phyloP scores from a whole-genome alignment of 2,797 vertebrate species.

The Heterohyrax brucei region DNA sequence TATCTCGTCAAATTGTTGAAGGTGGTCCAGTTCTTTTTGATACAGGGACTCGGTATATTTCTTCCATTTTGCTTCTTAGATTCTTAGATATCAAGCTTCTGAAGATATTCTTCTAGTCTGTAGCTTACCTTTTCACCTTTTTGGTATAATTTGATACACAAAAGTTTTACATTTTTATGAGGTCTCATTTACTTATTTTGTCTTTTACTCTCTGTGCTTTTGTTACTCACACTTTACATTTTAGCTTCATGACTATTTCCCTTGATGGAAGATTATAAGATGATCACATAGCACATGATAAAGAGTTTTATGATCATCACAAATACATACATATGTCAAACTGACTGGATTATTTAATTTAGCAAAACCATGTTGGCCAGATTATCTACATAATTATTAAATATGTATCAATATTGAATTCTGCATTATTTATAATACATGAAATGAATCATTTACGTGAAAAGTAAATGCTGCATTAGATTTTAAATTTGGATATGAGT shows the following conservation, averaged over 20 bases:
- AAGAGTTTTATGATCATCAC: slow-evolving; percentile 64
- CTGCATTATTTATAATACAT: slow-evolving; percentile 42
- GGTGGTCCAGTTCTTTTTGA: too few species aligned
- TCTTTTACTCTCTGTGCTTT: too few species aligned
- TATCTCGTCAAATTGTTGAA: too few species aligned
- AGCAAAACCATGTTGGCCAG: slow-evolving; percentile 18
- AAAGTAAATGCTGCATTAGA: not conserved
- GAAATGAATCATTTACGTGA: slow-evolving; percentile 18
- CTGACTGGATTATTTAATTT: not conserved
- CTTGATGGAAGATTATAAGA: slow-evolving; percentile 53
- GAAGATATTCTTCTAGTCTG: too few species aligned
- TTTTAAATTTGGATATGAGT: slow-evolving; percentile 34
- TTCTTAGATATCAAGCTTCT: too few species aligned
- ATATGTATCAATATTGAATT: slow-evolving; percentile 43
- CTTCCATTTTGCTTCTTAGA: too few species aligned
- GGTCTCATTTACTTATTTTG: too few species aligned
- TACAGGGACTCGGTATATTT: too few species aligned
- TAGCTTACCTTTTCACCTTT: too few species aligned
- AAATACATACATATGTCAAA: slow-evolving; percentile 7
- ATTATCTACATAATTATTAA: slow-evolving; percentile 51
- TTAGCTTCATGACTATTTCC: slow-evolving; percentile 12
- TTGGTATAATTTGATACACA: too few species aligned
- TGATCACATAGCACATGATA: slow-evolving; percentile 5
- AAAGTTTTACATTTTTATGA: too few species aligned
- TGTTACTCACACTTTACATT: not conserved